These are phyloP conservation scores for Eupeodes latifasciatus DNA, from an alignment of 2,888 invertebrate genomes.

Conservation along the genomic window DNA sequence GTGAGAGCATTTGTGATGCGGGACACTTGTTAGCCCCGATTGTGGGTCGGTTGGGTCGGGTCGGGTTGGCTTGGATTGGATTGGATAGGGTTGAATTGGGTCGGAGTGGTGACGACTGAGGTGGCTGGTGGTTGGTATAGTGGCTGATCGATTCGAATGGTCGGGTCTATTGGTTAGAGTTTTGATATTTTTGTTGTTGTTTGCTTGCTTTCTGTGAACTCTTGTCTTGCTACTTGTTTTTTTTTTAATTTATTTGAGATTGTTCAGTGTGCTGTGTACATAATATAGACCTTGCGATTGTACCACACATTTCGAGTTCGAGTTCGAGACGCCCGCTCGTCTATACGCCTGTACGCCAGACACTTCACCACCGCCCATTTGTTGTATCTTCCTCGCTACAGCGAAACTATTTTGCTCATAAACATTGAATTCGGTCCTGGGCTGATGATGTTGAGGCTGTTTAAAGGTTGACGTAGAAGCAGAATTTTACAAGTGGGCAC, in stretches of 20 bases:
- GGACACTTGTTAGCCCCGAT: slow-evolving; percentile 74
- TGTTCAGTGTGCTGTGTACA: slow-evolving; percentile 7
- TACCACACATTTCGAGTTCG: slow-evolving; percentile 27
- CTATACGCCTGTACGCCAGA: too few relatives aligned
- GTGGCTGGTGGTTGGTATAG: slow-evolving; percentile 29
- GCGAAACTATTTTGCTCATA: slow-evolving; percentile 63
- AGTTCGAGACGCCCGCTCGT: neutral
- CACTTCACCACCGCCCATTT: slow-evolving; percentile 52
- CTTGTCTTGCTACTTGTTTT: slow-evolving; percentile 7
- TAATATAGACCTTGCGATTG: slow-evolving; percentile 28
- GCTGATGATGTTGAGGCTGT: slow-evolving; percentile 34
- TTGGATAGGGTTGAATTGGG: neutral
- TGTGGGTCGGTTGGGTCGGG: slow-evolving; percentile 39
- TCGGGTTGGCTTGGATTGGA: neutral
- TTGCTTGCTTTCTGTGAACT: slow-evolving; percentile 12
- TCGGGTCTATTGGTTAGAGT: slow-evolving; percentile 62
- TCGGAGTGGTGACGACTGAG: neutral
- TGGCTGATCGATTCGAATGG: slow-evolving; percentile 71
- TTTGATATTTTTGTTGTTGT: slow-evolving; percentile 20
- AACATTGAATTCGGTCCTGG: slow-evolving; percentile 65
- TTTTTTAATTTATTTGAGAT: slow-evolving; percentile 24
- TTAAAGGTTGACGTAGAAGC: slow-evolving; percentile 55
- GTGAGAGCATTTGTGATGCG: slow-evolving; percentile 66
- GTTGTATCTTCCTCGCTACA: slow-evolving; percentile 46
- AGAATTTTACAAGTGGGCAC: slow-evolving; percentile 1